Conservation (phyloP, 2,888 invertebrate genomes). For the Eristalinus sepulchralis region DNA sequence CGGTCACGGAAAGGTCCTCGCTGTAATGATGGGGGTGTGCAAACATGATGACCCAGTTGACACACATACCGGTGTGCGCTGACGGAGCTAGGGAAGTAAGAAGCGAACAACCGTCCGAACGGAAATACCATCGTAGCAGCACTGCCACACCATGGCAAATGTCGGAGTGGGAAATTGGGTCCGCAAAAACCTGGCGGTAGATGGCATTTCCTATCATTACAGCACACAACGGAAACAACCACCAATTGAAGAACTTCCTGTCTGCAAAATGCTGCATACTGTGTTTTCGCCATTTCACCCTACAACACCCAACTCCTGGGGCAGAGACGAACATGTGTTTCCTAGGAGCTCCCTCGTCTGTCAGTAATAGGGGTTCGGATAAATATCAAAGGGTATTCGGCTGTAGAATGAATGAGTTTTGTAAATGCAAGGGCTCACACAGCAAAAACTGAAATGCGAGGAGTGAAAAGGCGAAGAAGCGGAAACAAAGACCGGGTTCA, state of each 20-base stretch:
- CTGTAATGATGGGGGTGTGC: slow-evolving; percentile 45
- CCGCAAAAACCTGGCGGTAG: slow-evolving; percentile 73
- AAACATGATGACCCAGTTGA: slow-evolving; percentile 27
- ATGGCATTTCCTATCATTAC: slow-evolving; percentile 78
- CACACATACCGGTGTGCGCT: not conserved
- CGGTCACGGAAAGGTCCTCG: slow-evolving; percentile 6
- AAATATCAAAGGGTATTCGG: slow-evolving; percentile 60
- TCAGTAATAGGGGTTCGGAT: slow-evolving; percentile 62
- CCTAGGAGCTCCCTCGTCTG: slow-evolving; percentile 33
- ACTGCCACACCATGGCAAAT: not conserved
- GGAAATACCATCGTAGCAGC: slow-evolving; percentile 9
- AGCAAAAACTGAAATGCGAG: slow-evolving; percentile 3
- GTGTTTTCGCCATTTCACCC: slow-evolving; percentile 43
- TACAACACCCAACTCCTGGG: not conserved
- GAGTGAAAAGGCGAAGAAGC: slow-evolving; percentile 4
- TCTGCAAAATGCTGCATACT: slow-evolving; percentile 66
- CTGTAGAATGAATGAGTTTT: slow-evolving; percentile 43
- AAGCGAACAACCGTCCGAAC: not conserved
- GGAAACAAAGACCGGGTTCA: not conserved
- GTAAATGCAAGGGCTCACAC: slow-evolving; percentile 28
- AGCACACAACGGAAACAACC: slow-evolving; percentile 80
- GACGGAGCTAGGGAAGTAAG: not conserved
- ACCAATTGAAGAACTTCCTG: slow-evolving; percentile 80
- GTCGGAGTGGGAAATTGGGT: not conserved
- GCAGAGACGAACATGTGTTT: slow-evolving; percentile 47